Conservation (phyloP, 2,797 vertebrate genomes). For the Helarctos malayanus region DNA sequence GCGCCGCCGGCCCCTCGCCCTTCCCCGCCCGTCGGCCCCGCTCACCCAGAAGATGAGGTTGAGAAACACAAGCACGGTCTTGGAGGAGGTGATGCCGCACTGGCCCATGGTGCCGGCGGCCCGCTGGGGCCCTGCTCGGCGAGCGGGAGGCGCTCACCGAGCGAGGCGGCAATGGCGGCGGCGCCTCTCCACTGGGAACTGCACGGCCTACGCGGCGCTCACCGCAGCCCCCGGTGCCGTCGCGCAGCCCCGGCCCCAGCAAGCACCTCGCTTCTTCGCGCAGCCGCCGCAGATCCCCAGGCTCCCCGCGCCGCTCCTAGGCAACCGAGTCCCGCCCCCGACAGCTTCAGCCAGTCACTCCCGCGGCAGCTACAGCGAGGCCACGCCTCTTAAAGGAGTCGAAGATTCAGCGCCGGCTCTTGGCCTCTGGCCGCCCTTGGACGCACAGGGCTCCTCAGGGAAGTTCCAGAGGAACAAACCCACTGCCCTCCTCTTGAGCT, state of each 20-base stretch:
- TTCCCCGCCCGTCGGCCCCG: background rate
- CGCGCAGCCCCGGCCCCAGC: slow-evolving; percentile 24
- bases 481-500: background rate
- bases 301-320: background rate
- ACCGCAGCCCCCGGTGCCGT: background rate
- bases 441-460: rapidly evolving
- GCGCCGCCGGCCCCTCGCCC: background rate
- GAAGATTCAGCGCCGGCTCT: background rate
- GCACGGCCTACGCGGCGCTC: background rate
- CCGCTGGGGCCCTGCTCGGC: slow-evolving; percentile 66
- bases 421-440: slow-evolving; percentile 51
- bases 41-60: slow-evolving; percentile 99
- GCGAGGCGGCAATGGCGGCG: slow-evolving; percentile 69
- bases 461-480: background rate
- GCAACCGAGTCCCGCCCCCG: slow-evolving; percentile 71
- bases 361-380: background rate
- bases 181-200: slow-evolving; percentile 14
- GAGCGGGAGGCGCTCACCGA: slow-evolving; percentile 58
- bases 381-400: slow-evolving; percentile 73
- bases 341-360: slow-evolving; percentile 58
- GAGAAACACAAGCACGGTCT: slow-evolving; percentile 98
- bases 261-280: slow-evolving; percentile 56
- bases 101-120: slow-evolving; percentile 92
- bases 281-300: slow-evolving; percentile 50
- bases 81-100: slow-evolving; percentile 99